Conservation (phyloP, 2,113 vertebrate species). For the Cinclus cinclus region DNA sequence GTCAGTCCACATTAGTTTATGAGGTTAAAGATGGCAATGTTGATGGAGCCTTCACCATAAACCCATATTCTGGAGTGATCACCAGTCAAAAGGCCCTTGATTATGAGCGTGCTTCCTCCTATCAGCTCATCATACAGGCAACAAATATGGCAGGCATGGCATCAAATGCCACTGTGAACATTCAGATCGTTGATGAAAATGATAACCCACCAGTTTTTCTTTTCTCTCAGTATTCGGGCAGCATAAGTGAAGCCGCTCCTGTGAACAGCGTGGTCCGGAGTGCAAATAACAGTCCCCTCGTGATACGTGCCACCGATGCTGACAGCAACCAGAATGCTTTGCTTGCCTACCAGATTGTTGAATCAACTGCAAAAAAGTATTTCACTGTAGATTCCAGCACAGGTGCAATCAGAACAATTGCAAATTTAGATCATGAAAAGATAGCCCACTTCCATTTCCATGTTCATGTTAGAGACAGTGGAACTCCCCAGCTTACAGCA, state of each 20-base stretch:
- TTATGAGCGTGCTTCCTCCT: slow-evolving; percentile 83
- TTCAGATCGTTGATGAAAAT: slow-evolving; percentile 92
- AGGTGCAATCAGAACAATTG: slow-evolving; percentile 92
- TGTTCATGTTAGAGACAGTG: slow-evolving; percentile 92
- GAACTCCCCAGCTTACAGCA: slow-evolving; percentile 89
- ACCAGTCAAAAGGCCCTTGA: slow-evolving; percentile 86
- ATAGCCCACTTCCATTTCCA: slow-evolving; percentile 89
- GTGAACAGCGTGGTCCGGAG: slow-evolving; percentile 89
- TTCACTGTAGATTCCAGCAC: slow-evolving; percentile 95
- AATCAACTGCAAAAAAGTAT: slow-evolving; percentile 90
- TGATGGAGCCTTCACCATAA: slow-evolving; percentile 84
- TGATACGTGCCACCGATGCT: slow-evolving; percentile 89
- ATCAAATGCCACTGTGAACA: slow-evolving; percentile 84
- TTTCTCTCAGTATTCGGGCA: slow-evolving; percentile 85
- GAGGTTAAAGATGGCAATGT: slow-evolving; percentile 88
- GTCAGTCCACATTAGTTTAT: slow-evolving; percentile 91
- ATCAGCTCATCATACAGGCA: slow-evolving; percentile 85
- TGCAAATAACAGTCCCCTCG: slow-evolving; percentile 80
- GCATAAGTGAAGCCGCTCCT: slow-evolving; percentile 90
- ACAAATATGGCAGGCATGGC: slow-evolving; percentile 97
- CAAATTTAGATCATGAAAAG: slow-evolving; percentile 90
- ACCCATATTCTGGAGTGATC: slow-evolving; percentile 94
- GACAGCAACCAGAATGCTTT: slow-evolving; percentile 93
- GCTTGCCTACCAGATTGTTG: slow-evolving; percentile 93
- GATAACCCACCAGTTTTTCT: slow-evolving; percentile 92